These are phyloP conservation scores for Plodia interpunctella DNA, from an alignment of 1,140 invertebrate genomes.

Conservation along the genomic window DNA sequence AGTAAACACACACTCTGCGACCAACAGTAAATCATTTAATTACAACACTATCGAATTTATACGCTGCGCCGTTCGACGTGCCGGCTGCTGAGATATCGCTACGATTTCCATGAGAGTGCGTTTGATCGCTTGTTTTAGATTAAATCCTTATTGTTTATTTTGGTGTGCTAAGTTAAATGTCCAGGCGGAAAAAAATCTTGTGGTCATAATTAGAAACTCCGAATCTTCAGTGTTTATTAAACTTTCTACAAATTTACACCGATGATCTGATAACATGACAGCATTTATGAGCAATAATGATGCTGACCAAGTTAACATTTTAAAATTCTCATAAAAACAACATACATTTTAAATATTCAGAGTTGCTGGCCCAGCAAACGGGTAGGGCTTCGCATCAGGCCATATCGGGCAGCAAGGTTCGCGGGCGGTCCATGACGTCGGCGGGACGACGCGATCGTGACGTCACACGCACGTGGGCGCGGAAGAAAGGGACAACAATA, in stretches of 20 bases:
- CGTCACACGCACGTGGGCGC: conserved; percentile 70
- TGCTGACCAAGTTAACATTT: no score
- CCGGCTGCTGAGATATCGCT: not conserved
- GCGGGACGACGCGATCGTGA: conserved; percentile 44
- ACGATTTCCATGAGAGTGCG: not conserved
- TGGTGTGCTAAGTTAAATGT: not conserved
- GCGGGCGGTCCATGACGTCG: conserved; percentile 54
- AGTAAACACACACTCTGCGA: not conserved
- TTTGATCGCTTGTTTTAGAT: not conserved
- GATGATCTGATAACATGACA: no score
- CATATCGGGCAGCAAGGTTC: conserved; percentile 26
- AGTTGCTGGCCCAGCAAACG: conserved; percentile 12
- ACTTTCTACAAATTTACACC: no score
- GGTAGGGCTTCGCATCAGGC: conserved; percentile 19
- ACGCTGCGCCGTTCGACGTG: not conserved
- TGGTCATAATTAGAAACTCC: no score
- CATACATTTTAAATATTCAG: not conserved
- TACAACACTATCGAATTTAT: conserved; percentile 1
- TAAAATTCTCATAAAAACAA: not conserved
- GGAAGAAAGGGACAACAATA: conserved; percentile 42
- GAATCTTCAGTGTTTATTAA: no score
- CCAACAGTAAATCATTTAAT: not conserved
- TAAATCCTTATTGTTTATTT: not conserved
- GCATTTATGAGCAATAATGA: no score
- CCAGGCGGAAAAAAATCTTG: no score